Base-by-base conservation (phyloP, 2,888 invertebrate genomes). In the Cordilura impudica region DNA sequence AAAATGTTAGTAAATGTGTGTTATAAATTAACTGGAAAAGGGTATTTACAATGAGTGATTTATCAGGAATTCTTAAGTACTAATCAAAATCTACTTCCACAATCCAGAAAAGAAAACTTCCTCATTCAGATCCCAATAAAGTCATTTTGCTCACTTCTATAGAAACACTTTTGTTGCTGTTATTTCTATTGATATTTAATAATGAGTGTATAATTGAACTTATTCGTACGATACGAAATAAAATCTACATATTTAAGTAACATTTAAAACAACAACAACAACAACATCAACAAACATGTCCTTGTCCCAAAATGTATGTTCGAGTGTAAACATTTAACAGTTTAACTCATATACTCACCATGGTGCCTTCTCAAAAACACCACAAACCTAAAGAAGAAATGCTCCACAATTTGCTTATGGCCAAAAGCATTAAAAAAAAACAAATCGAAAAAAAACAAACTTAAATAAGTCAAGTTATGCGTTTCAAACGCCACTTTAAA, bases 401-500 rank as follows among this genome's bases (percentile, higher is more conserved):
- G 5, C 29, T 14, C 31, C 14, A 26, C 47, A 54, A 74, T 74
- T 74, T n/a, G 65, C 74, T 74, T 74, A 49, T 74, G 78, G 51
- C 47, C 63, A 69, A 49, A 66, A 71, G 8, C 16, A 1, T 51
- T 8, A 1, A 47, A 45, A 16, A 65, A 31, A 58, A 49, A 14
- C 5, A 5, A 45, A 10, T 2, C 14, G 2, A 61, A 47, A 4
- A 61, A 26, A 69, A 54, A 35, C 31, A 19, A 66, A 54, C 51
- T 51, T 45, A 72, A 73, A 78, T 74, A 74, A 78, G 74, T 60
- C 60, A 74, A 78, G 74, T 78, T 78, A 78, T 78, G 78, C 78
- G 74, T 78, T 78, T 70, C 74, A 74, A 78, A 78, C 70, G 78
- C 78, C 74, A 78, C 74, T 70, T 78, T 60, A 74, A 74, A 78